Percentiles rank a stretch among this genome's conserved stretches.
Evolutionary conservation across 2,797 vertebrate species (phyloP).

Genomic region (Bucorvus abyssinicus): DNA sequence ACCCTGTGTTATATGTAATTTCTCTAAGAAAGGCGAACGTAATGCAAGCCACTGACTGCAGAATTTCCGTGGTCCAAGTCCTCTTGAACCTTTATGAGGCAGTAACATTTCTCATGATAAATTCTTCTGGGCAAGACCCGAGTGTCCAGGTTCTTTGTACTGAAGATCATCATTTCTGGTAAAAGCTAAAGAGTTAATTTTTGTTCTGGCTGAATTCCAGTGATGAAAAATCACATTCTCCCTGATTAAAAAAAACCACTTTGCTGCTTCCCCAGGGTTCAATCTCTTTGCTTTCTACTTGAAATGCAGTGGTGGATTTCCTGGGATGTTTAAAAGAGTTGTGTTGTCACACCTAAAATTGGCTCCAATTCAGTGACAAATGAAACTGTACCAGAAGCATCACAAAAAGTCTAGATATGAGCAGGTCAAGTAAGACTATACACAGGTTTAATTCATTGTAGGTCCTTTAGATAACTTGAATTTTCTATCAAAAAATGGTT

Average conservation of each 20-base stretch:
- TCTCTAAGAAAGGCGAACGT: rapidly evolving
- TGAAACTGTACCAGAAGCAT: neutral
- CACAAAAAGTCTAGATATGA: neutral
- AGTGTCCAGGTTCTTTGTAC: rapidly evolving
- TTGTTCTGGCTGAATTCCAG: constrained; percentile 5
- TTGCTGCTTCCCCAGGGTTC: neutral
- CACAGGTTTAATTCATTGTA: neutral
- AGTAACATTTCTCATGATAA: neutral
- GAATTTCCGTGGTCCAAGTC: neutral
- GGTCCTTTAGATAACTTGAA: rapidly evolving
- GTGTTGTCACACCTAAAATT: neutral
- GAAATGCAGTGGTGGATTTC: neutral
- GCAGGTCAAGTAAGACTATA: neutral
- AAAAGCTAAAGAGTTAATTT: constrained; percentile 2
- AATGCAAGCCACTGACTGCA: rapidly evolving
- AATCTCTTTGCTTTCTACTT: neutral
- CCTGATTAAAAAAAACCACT: constrained; percentile 3
- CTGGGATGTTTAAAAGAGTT: neutral
- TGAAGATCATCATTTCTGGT: neutral
- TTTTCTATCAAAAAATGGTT: neutral
- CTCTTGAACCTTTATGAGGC: neutral
- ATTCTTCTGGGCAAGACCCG: neutral
- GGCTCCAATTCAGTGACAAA: neutral
- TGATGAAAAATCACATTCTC: neutral
- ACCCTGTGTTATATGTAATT: neutral